Base-by-base conservation (phyloP, 92 coral and sea anemone genomes). In the Umimayanthus kanabou region DNA sequence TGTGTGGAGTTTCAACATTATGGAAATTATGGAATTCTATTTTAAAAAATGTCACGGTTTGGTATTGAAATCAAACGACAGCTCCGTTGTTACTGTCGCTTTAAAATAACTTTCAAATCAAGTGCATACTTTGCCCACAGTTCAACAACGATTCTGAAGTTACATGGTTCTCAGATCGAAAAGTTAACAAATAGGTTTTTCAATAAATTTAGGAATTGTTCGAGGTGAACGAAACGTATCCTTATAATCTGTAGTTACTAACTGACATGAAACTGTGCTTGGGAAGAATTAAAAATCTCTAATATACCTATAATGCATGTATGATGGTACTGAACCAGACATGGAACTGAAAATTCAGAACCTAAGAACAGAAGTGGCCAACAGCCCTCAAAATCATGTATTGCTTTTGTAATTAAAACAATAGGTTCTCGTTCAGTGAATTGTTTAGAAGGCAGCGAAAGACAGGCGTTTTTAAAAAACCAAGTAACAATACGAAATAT, bases 1-100 rank as follows among this genome's bases (percentile, higher is more conserved):
- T 37, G n/a, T n/a, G 37, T 75, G 39, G 42, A 23, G 23, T 39
- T 11, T 75, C 77, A 75, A 75, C 45, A 75, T 75, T 50, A 75
- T 75, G 50, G 79, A n/a, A 75, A 75, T 75, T 50, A 75, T 75
- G 50, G 79, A n/a, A 75, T 75, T 74, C 79, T 74, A 74, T 53
- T 53, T n/a, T n/a, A n/a, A 13, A 53, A 53, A 26, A 73, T 16
- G 15, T 37, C 14, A 18, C 43, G 26, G 25, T 11, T 30, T 14
- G 15, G 65, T 15, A 33, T 73, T 73, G 40, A 5, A 74, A 16
- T 20, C 77, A 30, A 72, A 29, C 33, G 18, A 53, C 77, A 39
- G 28, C 26, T 14, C 25, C 18, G 29, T 75, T 75, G 23, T 9
- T 37, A n/a, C 47, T 75, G 79, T 10, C 40, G 26, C 14, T 39